Base-by-base conservation (phyloP, 1,140 invertebrate genomes). In the Hydropsyche tenuis region DNA sequence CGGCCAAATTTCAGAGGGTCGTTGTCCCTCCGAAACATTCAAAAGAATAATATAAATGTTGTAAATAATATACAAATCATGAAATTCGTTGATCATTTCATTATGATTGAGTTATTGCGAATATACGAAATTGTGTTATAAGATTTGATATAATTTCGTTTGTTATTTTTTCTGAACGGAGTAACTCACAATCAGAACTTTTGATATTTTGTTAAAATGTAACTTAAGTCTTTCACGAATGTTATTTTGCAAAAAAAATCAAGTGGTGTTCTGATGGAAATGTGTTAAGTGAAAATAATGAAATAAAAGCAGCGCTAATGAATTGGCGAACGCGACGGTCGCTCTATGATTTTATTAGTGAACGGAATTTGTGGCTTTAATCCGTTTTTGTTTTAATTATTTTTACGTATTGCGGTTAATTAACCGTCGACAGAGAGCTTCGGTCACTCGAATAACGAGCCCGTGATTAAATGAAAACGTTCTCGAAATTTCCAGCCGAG, bases 311-410 rank as follows among this genome's bases (percentile, higher is more conserved):
- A 22, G 20, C 56, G 56, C 56, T 60, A 60, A 60, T 60, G 56
- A 60, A 60, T 60, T 60, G 56, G 20, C 23, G 56, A 25, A 20
- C 23, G 56, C 56, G 22, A 27, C 56, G 56, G 14, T 25, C 16
- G 27, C 37, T 65, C 30, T 42, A 23, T 62, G 22, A 73, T 56
- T 56, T 73, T 37, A 69, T 65, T 73, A 60, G 25, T 51, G 60
- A 23, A 60, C 18, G 45, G 22, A 16, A 68, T 48, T 68, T 48
- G 69, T 37, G 62, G 62, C 45, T 72, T 22, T 72, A 62, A 74
- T 70, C 69, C 66, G 66, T 74, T 60, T 60, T 70, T 64, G 73
- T 66, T 75, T 75, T 75, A 75, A 75, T 71, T 71, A 75, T 75
- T 75, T 75, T 75, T 72, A 60, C 73, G 73, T 69, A 22, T 46